A percentile compares a stretch with the other conserved stretches of the same genome.
Evolutionary conservation across 2,113 vertebrate genomes (phyloP).

Genomic region (Orycteropus afer): DNA sequence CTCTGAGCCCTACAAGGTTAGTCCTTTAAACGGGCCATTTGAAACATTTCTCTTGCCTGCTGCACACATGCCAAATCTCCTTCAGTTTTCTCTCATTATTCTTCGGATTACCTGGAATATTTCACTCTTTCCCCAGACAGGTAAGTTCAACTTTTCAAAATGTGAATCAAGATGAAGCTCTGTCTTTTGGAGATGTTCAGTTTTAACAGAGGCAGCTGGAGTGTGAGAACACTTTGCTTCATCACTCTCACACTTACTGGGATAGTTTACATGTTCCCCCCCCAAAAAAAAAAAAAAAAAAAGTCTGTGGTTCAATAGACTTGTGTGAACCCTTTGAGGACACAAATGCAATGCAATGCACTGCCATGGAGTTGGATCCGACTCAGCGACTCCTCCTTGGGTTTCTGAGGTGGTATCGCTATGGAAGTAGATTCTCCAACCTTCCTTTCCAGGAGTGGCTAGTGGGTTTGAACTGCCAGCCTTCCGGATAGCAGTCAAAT

Average conservation of each 20-base stretch:
- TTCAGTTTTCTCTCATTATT: slow-evolving; percentile 49
- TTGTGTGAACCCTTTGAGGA: background rate
- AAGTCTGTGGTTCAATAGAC: background rate
- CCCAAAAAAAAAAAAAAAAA: too few species aligned
- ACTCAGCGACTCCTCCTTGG: too few species aligned
- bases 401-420: too few species aligned
- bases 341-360: too few species aligned
- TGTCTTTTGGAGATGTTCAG: slow-evolving; percentile 24
- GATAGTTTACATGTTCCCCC: background rate
- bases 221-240: background rate
- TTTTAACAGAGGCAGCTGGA: slow-evolving; percentile 4
- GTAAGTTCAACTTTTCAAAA: slow-evolving; percentile 24
- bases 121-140: slow-evolving; percentile 45
- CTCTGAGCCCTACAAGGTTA: slow-evolving; percentile 58
- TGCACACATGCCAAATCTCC: slow-evolving; percentile 33
- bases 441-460: too few species aligned
- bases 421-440: too few species aligned
- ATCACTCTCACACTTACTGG: background rate
- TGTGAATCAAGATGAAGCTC: background rate
- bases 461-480: too few species aligned
- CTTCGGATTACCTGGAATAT: slow-evolving; percentile 66
- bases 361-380: too few species aligned
- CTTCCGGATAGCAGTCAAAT: too few species aligned
- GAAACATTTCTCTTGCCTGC: slow-evolving; percentile 63
- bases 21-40: slow-evolving; percentile 66